These are phyloP conservation scores for Butastur rufipennis DNA, from an alignment of 2,113 vertebrate genomes.

Conservation along the genomic window DNA sequence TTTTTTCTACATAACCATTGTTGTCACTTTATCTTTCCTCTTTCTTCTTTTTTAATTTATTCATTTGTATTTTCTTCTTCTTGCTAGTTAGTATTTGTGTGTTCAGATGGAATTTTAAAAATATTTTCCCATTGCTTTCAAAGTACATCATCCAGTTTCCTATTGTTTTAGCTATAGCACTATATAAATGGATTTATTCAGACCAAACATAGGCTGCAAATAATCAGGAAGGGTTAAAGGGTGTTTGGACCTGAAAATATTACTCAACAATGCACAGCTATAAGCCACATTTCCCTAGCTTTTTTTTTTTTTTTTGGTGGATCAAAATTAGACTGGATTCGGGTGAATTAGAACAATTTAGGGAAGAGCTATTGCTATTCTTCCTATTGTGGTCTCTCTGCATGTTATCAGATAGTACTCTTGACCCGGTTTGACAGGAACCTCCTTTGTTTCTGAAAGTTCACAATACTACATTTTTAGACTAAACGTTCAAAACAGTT, in stretches of 20 bases:
- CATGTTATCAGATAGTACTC: not conserved
- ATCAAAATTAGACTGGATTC: not conserved
- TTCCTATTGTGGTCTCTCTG: not conserved
- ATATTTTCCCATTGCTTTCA: not conserved
- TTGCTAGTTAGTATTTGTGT: not conserved
- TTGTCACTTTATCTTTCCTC: not conserved
- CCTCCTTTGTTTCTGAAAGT: not conserved
- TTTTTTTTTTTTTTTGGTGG: not conserved
- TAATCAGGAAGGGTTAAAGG: not conserved
- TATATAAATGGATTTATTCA: not conserved
- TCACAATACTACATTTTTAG: not conserved
- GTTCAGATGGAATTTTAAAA: not conserved
- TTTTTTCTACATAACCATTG: not conserved
- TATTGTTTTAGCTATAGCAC: not conserved
- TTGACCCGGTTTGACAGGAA: not conserved
- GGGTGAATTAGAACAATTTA: not conserved
- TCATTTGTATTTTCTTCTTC: not conserved
- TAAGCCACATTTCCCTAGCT: not conserved
- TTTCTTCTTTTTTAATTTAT: not conserved
- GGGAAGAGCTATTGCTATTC: not conserved
- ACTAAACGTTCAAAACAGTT: not conserved
- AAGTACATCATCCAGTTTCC: not conserved
- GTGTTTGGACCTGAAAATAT: not conserved
- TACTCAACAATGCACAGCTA: not conserved
- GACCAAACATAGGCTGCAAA: not conserved